Percentiles rank a stretch among this genome's conserved stretches.
phyloP scores from a whole-genome alignment of 2,888 invertebrate species.

The Spodoptera picta region DNA sequence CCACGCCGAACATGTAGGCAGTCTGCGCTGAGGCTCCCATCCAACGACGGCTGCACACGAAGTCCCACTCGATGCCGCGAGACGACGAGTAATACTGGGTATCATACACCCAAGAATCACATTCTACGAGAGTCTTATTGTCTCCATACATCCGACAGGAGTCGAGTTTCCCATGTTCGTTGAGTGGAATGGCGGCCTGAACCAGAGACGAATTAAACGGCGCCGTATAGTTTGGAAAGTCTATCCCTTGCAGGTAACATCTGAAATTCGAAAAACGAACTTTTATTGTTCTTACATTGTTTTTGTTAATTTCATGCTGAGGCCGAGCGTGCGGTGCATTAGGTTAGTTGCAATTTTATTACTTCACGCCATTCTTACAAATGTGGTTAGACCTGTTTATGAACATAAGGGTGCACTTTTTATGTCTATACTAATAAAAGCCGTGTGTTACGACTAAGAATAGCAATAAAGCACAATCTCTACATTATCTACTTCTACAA shows the following conservation, averaged over 20 bases:
- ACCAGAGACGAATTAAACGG: slow-evolving; percentile 88
- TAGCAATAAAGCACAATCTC: slow-evolving; percentile 47
- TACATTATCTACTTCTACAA: slow-evolving; percentile 3
- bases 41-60: slow-evolving; percentile 94
- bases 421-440: slow-evolving; percentile 27
- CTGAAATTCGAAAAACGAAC: slow-evolving; percentile 79
- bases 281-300: slow-evolving; percentile 41
- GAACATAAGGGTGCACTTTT: slow-evolving; percentile 24
- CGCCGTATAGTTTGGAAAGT: slow-evolving; percentile 83
- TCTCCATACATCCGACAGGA: slow-evolving; percentile 89
- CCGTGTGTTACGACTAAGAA: slow-evolving; percentile 38
- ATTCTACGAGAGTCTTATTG: slow-evolving; percentile 75
- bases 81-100: slow-evolving; percentile 92
- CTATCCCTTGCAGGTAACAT: slow-evolving; percentile 89
- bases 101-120: slow-evolving; percentile 91
- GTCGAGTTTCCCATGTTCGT: slow-evolving; percentile 88
- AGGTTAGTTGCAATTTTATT: slow-evolving; percentile 44
- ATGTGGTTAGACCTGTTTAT: slow-evolving; percentile 22
- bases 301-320: slow-evolving; percentile 30
- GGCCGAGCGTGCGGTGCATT: slow-evolving; percentile 49
- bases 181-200: slow-evolving; percentile 87
- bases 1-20: slow-evolving; percentile 94
- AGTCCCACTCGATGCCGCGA: slow-evolving; percentile 94
- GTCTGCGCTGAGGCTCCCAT: slow-evolving; percentile 94
- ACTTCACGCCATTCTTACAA: slow-evolving; percentile 26